Base-by-base conservation (phyloP, 2,113 vertebrate species). In the Neotragus pygmaeus region DNA sequence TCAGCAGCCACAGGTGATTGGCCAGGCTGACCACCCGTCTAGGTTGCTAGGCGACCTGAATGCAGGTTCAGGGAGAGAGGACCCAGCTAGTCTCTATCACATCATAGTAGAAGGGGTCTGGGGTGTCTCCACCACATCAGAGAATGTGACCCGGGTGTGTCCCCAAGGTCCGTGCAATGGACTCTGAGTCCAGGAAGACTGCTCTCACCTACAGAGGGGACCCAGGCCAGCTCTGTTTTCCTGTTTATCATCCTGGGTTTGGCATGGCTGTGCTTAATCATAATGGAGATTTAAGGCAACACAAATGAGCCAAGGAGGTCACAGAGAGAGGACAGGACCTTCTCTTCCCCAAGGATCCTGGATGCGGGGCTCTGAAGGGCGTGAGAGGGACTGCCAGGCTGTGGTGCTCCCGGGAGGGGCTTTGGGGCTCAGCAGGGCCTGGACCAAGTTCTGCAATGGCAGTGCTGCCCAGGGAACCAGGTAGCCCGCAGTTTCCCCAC, bases 1-100 rank as follows among this genome's bases (percentile, higher is more conserved):
- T 21, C 2, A 1, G 53, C 28, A n/a, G 87, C 88, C 91, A 49
- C 60, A 86, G 81, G 94, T 94, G 94, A 96, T 47, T 92, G 92
- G 97, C 81, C 73, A 17, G 77, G 57, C 55, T 47, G 57, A 73
- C 86, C 3, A 57, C 58, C 90, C 33, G 12, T 97, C 47, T 2
- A n/a, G 87, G 95, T 97, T 97, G 95, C 97, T 95, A 93, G 39
- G 96, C 0, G 27, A 95, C 92, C 80, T 4, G 49, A 47, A 93
- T 13, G 14, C 21, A 36, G 62, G 10, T 28, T 13, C n/a, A 9
- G 70, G 53, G 81, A 84, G 25, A 23, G 28, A 82, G 19, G 45
- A 30, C 25, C 0, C 10, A 19, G 21, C 14, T 5, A 64, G 43
- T 58, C 30, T 92, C 21, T 47, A 39, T 43, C 43, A 27, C 33